phyloP scores from a whole-genome alignment of 2,888 invertebrate species.

The Epinotia demarniana region DNA sequence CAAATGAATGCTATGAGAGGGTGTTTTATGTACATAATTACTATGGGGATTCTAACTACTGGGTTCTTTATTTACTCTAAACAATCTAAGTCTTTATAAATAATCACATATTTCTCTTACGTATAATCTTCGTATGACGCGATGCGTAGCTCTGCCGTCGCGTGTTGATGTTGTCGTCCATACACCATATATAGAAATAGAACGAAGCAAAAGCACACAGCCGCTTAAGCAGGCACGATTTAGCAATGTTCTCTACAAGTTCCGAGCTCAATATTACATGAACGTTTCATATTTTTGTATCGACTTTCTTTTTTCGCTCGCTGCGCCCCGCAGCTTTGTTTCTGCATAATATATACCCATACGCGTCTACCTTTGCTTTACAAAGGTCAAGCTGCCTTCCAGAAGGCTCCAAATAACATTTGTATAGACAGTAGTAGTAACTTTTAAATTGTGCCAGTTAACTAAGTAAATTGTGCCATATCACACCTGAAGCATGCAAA shows the following conservation, averaged over 20 bases:
- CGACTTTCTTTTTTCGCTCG: constrained; percentile 48
- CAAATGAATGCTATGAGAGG: too few relatives aligned
- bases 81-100: too few relatives aligned
- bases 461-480: constrained; percentile 1
- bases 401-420: constrained; percentile 26
- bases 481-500: neutral
- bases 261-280: constrained; percentile 61
- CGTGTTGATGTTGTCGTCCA: too few relatives aligned
- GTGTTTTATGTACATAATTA: too few relatives aligned
- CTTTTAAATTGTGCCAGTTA: neutral
- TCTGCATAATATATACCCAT: constrained; percentile 42
- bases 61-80: too few relatives aligned
- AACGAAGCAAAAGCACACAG: constrained; percentile 37
- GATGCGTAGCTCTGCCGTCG: too few relatives aligned
- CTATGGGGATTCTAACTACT: too few relatives aligned
- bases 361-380: constrained; percentile 32
- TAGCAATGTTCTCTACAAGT: constrained; percentile 44
- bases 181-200: neutral
- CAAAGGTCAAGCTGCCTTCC: constrained; percentile 40
- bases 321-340: constrained; percentile 42
- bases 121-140: too few relatives aligned
- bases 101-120: too few relatives aligned
- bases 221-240: constrained; percentile 47
- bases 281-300: constrained; percentile 50
- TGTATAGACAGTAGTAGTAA: neutral